These are phyloP conservation scores for Nymphalis polychloros DNA, from an alignment of 2,888 invertebrate genomes.

Conservation along the genomic window DNA sequence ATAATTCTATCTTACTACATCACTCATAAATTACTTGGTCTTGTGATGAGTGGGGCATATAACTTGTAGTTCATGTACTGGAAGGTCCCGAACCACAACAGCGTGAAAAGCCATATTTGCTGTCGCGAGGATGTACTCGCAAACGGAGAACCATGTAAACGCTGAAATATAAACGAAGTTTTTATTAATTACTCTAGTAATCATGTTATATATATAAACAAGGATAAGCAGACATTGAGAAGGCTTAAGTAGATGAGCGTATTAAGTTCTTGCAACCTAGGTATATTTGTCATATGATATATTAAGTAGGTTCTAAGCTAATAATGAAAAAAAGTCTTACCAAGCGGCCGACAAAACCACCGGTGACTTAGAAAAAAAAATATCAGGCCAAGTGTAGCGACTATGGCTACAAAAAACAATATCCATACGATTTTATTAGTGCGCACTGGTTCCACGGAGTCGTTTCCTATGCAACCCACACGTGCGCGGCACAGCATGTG, in stretches of 20 bases:
- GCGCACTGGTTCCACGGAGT: slow-evolving; percentile 77
- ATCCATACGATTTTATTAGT: slow-evolving; percentile 85
- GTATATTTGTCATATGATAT: background rate
- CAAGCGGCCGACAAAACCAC: slow-evolving; percentile 92
- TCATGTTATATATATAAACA: too few relatives aligned
- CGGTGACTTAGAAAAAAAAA: slow-evolving; percentile 95
- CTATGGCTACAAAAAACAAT: slow-evolving; percentile 88
- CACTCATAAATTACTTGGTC: slow-evolving; percentile 55
- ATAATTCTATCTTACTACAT: slow-evolving; percentile 1
- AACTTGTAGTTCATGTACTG: slow-evolving; percentile 89
- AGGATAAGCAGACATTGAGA: background rate
- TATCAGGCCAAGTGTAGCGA: slow-evolving; percentile 90
- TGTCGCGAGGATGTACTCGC: slow-evolving; percentile 95
- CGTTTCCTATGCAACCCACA: slow-evolving; percentile 69
- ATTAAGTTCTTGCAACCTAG: background rate
- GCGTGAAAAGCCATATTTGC: slow-evolving; percentile 97
- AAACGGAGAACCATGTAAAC: slow-evolving; percentile 96
- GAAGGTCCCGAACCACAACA: slow-evolving; percentile 93
- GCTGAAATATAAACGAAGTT: slow-evolving; percentile 80
- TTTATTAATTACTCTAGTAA: too few relatives aligned
- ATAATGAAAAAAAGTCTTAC: slow-evolving; percentile 75
- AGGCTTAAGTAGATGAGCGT: background rate
- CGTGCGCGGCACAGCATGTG: slow-evolving; percentile 86
- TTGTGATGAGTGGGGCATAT: slow-evolving; percentile 78
- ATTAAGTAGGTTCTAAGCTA: background rate